Conservation (phyloP, 1,140 invertebrate genomes). For the Drosophila gunungcola region DNA sequence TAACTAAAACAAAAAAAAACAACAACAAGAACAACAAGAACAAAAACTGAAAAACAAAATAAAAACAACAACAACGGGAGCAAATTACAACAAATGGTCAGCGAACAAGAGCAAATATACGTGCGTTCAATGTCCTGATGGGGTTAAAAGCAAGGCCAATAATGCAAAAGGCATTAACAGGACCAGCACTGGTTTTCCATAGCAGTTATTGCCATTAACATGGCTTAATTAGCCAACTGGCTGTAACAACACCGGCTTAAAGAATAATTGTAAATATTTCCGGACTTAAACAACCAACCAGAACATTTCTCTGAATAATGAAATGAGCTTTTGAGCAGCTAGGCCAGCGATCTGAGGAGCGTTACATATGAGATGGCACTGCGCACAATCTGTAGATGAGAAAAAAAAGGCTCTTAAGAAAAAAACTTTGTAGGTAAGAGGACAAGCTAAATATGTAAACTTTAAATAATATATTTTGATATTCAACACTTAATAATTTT, state of each 20-base stretch:
- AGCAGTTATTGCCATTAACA: conserved; percentile 60
- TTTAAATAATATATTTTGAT: no score
- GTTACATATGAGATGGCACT: conserved; percentile 48
- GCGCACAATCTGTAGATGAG: conserved; percentile 37
- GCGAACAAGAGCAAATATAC: conserved; percentile 48
- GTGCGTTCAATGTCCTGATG: conserved; percentile 46
- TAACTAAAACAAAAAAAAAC: conserved; percentile 3
- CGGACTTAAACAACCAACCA: conserved; percentile 18
- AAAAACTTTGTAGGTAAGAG: no score
- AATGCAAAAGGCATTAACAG: conserved; percentile 70
- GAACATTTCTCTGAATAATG: conserved; percentile 4
- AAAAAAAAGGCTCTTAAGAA: neutral
- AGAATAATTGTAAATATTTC: conserved; percentile 67
- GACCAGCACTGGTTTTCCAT: conserved; percentile 54
- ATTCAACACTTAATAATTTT: no score
- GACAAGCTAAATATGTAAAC: no score
- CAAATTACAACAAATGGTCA: conserved; percentile 31
- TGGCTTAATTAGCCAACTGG: conserved; percentile 73
- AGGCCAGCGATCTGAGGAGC: conserved; percentile 39
- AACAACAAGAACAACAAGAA: conserved; percentile 20
- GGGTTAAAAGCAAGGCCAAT: conserved; percentile 48
- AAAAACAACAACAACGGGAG: conserved; percentile 12
- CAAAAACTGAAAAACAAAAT: neutral
- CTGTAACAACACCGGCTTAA: conserved; percentile 63
- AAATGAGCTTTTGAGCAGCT: neutral